Percentiles rank a stretch among this genome's conserved stretches.
Evolutionary conservation across 2,797 vertebrate species (phyloP).

Genomic region (Manis pentadactyla): DNA sequence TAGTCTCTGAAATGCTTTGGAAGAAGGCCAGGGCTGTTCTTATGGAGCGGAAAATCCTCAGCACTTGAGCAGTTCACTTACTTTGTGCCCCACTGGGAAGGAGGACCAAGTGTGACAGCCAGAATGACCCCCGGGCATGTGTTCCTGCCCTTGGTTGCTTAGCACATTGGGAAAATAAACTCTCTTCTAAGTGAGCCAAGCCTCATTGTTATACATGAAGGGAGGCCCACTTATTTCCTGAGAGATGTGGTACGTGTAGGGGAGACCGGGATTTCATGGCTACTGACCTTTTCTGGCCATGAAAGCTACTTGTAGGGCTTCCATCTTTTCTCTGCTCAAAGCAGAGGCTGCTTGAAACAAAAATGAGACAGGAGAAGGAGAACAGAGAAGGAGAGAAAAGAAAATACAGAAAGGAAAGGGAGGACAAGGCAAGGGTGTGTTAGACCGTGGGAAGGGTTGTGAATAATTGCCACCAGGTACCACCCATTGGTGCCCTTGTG

Average conservation of each 20-base stretch:
- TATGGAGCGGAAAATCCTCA: not conserved
- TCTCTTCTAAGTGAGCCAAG: not conserved
- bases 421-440: too few relatives aligned
- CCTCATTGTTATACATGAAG: not conserved
- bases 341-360: not conserved
- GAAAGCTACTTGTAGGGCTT: not conserved
- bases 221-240: not conserved
- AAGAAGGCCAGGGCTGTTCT: not conserved
- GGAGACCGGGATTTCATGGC: not conserved
- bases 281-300: not conserved
- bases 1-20: not conserved
- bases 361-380: not conserved
- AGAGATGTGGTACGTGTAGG: not conserved
- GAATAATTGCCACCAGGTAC: too few relatives aligned
- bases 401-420: not conserved
- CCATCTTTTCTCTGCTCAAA: not conserved
- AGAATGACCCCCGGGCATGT: fast-evolving
- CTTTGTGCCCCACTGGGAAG: not conserved
- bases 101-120: not conserved
- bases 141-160: not conserved
- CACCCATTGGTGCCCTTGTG: not conserved
- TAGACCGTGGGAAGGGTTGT: not conserved
- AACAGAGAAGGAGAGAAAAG: not conserved
- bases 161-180: not conserved
- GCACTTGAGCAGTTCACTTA: not conserved